A percentile compares a stretch with the other conserved stretches of the same genome.
Conservation (phyloP, 2,113 vertebrate species). For the Coptodon bakossiorum region DNA sequence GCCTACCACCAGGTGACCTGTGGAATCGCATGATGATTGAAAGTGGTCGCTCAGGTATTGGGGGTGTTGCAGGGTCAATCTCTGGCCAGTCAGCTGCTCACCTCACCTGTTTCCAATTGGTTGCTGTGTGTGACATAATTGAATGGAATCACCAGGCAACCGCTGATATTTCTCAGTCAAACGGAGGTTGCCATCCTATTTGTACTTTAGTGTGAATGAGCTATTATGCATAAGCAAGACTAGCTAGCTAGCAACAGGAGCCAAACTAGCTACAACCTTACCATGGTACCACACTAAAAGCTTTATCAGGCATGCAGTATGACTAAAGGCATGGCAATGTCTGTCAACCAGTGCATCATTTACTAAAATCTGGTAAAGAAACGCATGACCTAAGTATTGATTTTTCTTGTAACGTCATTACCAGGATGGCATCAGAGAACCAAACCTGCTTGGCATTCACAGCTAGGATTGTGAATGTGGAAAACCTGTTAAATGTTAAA, state of each 20-base stretch:
- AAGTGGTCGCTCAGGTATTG: neutral
- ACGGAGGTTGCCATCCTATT: neutral
- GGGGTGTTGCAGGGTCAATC: neutral
- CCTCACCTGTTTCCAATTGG: neutral
- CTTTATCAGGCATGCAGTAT: neutral
- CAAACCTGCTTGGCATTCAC: neutral
- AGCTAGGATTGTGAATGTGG: neutral
- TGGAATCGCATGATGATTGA: neutral
- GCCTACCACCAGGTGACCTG: neutral
- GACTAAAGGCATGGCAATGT: neutral
- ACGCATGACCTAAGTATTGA: neutral
- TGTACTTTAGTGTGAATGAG: neutral
- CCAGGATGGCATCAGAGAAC: neutral
- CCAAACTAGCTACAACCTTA: neutral
- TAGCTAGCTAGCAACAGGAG: neutral
- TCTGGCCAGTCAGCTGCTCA: neutral
- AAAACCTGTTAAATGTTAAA: neutral
- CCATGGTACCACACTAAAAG: neutral
- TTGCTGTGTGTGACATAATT: neutral
- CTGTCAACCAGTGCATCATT: neutral
- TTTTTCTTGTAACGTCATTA: neutral
- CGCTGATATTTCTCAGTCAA: neutral
- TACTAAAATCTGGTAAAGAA: neutral
- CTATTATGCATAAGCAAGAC: neutral
- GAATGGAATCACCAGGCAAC: neutral